phyloP scores from a whole-genome alignment of 2,113 vertebrate genomes.

The Hypanus sabinus region DNA sequence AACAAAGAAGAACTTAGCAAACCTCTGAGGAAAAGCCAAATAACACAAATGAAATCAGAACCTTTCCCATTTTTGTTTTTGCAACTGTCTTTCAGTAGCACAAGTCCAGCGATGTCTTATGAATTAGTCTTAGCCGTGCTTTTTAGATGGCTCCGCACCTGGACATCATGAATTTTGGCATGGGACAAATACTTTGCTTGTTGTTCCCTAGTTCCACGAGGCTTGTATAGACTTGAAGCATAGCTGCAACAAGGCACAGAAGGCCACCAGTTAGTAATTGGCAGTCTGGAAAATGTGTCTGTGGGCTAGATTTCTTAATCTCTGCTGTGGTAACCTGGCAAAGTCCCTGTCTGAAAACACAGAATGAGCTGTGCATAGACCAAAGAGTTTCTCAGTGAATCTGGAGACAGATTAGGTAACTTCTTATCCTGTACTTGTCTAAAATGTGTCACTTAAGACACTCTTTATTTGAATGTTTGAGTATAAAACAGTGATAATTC shows the following conservation, averaged over 20 bases:
- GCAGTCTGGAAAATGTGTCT: not conserved
- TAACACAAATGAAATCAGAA: not conserved
- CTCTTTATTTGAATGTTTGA: too few relatives aligned
- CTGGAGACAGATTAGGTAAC: too few relatives aligned
- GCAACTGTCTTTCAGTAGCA: not conserved
- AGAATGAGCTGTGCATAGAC: too few relatives aligned
- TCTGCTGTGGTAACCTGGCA: not conserved
- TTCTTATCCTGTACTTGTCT: too few relatives aligned
- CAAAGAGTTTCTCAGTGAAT: too few relatives aligned
- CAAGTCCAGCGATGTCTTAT: fast-evolving
- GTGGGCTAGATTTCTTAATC: not conserved
- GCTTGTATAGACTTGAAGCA: not conserved
- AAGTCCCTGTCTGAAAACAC: not conserved
- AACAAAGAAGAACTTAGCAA: not conserved
- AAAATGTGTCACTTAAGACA: too few relatives aligned
- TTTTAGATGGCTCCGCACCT: not conserved
- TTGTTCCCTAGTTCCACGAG: not conserved
- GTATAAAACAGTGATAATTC: too few relatives aligned
- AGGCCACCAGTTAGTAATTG: not conserved
- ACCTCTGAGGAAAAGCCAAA: too few relatives aligned
- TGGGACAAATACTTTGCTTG: not conserved
- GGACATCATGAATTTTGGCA: not conserved
- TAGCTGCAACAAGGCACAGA: not conserved
- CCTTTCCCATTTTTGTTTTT: not conserved
- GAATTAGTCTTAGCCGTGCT: not conserved